Percentiles rank a stretch among this genome's conserved stretches.
These are phyloP conservation scores for Cliona cf. orientalis DNA, from an alignment of 37 sponge, comb jelly and placozoan species.

Conservation along the genomic window DNA sequence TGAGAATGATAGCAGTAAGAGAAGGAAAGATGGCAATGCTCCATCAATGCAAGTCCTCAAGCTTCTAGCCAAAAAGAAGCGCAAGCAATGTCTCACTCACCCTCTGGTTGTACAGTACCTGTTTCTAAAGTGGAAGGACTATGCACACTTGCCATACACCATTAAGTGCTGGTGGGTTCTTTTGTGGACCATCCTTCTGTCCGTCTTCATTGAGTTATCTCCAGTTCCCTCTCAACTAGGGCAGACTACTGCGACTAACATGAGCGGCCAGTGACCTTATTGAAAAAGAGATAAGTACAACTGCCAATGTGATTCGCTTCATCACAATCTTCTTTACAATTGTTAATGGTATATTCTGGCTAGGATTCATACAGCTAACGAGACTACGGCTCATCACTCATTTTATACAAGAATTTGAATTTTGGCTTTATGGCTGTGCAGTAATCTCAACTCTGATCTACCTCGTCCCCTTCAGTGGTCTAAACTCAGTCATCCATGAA, in stretches of 20 bases:
- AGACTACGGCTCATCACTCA: conserved; percentile 10
- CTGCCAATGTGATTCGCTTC: conserved; percentile 27
- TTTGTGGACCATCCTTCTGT: conserved; percentile 58
- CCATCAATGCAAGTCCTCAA: conserved; percentile 45
- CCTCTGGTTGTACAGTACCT: conserved; percentile 64
- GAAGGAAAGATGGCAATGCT: not conserved
- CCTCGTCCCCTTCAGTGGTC: conserved; percentile 25
- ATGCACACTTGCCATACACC: conserved; percentile 39
- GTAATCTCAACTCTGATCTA: conserved; percentile 53
- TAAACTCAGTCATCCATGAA: conserved; percentile 36
- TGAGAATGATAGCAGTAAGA: too few species aligned
- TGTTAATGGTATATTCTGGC: conserved; percentile 9
- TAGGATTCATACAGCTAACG: not conserved
- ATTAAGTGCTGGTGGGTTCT: conserved; percentile 19
- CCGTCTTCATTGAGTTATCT: conserved; percentile 48
- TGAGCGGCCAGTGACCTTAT: not conserved
- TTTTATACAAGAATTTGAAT: not conserved
- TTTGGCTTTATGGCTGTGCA: conserved; percentile 18
- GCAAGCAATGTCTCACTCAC: conserved; percentile 52
- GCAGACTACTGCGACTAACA: too few species aligned
- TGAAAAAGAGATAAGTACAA: not conserved
- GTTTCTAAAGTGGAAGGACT: conserved; percentile 64
- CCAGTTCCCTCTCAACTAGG: not conserved
- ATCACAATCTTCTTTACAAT: conserved; percentile 14
- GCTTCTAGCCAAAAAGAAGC: conserved; percentile 53